Evolutionary conservation across 2,888 invertebrate species (phyloP).

Genomic region (Melangyna quadrimaculata): DNA sequence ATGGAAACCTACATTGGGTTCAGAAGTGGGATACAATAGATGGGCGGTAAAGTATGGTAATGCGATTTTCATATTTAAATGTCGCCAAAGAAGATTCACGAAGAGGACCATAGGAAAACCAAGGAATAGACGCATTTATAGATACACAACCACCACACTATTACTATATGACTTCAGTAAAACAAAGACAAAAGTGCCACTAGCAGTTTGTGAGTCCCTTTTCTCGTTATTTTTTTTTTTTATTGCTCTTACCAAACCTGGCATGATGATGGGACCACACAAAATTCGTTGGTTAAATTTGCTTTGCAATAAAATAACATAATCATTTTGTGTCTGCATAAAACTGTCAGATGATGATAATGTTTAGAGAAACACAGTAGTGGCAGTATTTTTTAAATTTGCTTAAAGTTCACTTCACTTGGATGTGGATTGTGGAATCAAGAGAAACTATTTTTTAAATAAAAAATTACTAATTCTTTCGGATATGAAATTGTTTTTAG

Average conservation of each 20-base stretch:
- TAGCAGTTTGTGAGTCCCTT: constrained; percentile 25
- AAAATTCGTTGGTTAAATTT: constrained; percentile 25
- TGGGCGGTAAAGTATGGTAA: neutral
- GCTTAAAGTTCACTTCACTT: no score
- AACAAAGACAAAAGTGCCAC: constrained; percentile 41
- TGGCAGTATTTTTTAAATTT: neutral
- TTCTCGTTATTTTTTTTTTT: neutral
- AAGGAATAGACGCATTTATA: neutral
- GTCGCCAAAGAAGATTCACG: neutral
- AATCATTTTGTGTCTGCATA: constrained; percentile 39
- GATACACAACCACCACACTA: neutral
- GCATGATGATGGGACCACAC: constrained; percentile 14
- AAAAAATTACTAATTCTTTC: no score
- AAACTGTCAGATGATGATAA: neutral
- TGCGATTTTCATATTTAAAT: no score
- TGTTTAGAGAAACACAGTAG: constrained; percentile 10
- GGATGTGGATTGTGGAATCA: no score
- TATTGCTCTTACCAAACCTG: neutral
- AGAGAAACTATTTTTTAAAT: no score
- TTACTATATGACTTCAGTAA: neutral
- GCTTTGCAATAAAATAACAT: constrained; percentile 39
- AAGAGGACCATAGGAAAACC: neutral
- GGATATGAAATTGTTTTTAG: no score
- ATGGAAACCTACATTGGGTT: neutral
- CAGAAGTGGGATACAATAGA: neutral